Evolutionary conservation across 2,888 invertebrate genomes (phyloP).

Genomic region (Sthenelais limicola): DNA sequence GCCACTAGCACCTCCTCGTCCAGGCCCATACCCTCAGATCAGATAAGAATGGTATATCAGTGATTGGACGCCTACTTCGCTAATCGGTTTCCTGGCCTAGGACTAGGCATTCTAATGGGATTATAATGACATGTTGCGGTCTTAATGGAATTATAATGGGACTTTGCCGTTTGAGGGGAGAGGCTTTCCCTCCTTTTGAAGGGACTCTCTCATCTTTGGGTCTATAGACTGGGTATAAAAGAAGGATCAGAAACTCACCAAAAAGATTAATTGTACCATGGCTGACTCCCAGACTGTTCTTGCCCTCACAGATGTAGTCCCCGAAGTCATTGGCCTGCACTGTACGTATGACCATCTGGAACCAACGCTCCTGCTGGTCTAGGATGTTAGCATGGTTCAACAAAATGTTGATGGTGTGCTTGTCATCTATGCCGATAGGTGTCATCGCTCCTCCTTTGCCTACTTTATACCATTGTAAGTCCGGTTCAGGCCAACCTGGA

Average conservation of each 20-base stretch:
- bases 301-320: constrained; percentile 63
- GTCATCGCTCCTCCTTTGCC: constrained; percentile 10
- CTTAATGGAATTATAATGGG: no score
- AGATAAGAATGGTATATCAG: no score
- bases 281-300: constrained; percentile 58
- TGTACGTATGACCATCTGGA: constrained; percentile 63
- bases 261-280: constrained; percentile 58
- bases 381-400: constrained; percentile 52
- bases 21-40: no score
- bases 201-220: no score
- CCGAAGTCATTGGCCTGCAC: constrained; percentile 67
- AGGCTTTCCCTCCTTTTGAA: no score
- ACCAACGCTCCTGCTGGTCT: constrained; percentile 55
- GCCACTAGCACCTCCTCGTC: no score
- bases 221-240: not conserved
- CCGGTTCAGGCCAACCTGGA: constrained; percentile 50
- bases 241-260: constrained; percentile 55
- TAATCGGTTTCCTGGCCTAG: no score
- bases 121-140: no score
- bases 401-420: constrained; percentile 51
- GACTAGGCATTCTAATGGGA: no score
- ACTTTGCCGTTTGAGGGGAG: no score
- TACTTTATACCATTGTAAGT: constrained; percentile 51
- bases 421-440: constrained; percentile 49
- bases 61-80: no score